phyloP scores from a whole-genome alignment of 1,140 invertebrate species.

The Nebria ingens region DNA sequence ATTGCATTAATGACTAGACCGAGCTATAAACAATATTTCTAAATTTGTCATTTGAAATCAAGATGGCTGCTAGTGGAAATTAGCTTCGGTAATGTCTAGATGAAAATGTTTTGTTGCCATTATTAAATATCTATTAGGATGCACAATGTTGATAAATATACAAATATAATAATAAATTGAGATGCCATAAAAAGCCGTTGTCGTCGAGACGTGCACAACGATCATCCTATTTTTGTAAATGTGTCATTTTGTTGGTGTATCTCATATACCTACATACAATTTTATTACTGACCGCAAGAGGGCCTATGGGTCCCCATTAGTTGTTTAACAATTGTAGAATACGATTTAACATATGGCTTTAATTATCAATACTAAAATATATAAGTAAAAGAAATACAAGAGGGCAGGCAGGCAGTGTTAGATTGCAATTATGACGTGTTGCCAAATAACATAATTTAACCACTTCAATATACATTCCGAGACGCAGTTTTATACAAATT shows the following conservation, averaged over 20 bases:
- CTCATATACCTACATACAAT: too few relatives aligned
- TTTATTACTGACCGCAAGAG: constrained; percentile 22
- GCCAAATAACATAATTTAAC: constrained; percentile 32
- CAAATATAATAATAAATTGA: background rate
- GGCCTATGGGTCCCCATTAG: background rate
- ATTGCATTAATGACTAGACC: too few relatives aligned
- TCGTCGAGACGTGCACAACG: background rate
- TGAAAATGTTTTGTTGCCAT: too few relatives aligned
- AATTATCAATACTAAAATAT: constrained; percentile 27
- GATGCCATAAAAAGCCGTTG: background rate
- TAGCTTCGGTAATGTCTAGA: too few relatives aligned
- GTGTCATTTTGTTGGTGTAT: constrained; percentile 26
- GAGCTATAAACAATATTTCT: too few relatives aligned
- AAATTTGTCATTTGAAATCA: too few relatives aligned
- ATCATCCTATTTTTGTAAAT: constrained; percentile 6
- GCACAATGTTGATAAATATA: too few relatives aligned
- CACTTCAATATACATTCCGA: background rate
- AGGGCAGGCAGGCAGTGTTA: constrained; percentile 1
- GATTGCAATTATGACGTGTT: constrained; percentile 19
- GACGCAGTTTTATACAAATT: constrained; percentile 4
- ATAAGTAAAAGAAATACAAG: too few relatives aligned
- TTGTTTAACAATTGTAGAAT: constrained; percentile 25
- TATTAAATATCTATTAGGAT: too few relatives aligned
- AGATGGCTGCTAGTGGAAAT: too few relatives aligned
- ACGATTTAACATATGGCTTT: constrained; percentile 31